These are phyloP conservation scores for Drosophila nannoptera DNA, from an alignment of 1,140 invertebrate genomes.

Conservation along the genomic window DNA sequence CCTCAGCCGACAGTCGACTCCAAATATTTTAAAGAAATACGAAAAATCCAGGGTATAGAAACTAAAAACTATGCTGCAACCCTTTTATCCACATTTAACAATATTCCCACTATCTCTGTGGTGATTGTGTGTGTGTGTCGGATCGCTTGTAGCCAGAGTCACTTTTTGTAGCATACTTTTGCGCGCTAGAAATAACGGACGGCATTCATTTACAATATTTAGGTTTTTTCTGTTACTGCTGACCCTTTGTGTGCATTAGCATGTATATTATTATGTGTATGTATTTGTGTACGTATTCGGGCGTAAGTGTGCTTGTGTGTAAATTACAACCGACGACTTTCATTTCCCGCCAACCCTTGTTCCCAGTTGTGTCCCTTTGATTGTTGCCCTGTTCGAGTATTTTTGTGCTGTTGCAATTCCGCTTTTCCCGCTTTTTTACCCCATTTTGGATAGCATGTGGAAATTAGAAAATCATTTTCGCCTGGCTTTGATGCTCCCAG, in stretches of 20 bases:
- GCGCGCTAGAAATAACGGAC: slow-evolving; percentile 32
- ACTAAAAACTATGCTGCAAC: slow-evolving; percentile 8
- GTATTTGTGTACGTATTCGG: slow-evolving; percentile 7
- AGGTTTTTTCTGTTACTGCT: neutral
- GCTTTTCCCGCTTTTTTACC: slow-evolving; percentile 39
- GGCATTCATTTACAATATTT: slow-evolving; percentile 14
- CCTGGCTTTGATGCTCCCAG: slow-evolving; percentile 41
- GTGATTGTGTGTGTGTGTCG: slow-evolving; percentile 1
- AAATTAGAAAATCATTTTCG: slow-evolving; percentile 73
- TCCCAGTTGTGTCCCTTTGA: slow-evolving; percentile 14
- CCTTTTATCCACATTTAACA: slow-evolving; percentile 36
- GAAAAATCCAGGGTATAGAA: neutral
- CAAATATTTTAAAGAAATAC: no score
- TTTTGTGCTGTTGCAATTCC: slow-evolving; percentile 17
- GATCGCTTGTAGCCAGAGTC: neutral
- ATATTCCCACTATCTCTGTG: slow-evolving; percentile 14
- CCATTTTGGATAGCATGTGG: slow-evolving; percentile 46
- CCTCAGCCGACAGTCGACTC: no score
- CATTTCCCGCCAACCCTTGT: slow-evolving; percentile 11
- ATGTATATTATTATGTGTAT: slow-evolving; percentile 2
- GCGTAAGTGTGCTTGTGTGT: slow-evolving; percentile 17
- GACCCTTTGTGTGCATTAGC: slow-evolving; percentile 11
- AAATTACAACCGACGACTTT: slow-evolving; percentile 67
- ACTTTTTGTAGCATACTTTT: slow-evolving; percentile 39
- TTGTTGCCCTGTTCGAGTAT: slow-evolving; percentile 21